Evolutionary conservation across 2,113 vertebrate species (phyloP).

Genomic region (Peromyscus maniculatus): DNA sequence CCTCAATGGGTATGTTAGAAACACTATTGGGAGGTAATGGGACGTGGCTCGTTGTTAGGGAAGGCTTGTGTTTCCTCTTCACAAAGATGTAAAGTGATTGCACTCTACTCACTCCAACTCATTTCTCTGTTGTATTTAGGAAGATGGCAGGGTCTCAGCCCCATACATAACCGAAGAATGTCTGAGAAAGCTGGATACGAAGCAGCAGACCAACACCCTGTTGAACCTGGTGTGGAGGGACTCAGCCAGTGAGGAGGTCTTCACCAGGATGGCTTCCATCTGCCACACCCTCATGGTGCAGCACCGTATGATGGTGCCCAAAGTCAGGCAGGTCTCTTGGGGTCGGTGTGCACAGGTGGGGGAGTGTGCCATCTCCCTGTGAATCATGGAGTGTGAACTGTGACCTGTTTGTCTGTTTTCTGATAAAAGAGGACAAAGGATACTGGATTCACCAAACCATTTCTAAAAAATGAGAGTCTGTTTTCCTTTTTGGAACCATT

Average conservation of each 20-base stretch:
- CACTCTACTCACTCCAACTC: fast-evolving
- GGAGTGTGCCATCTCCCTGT: not conserved
- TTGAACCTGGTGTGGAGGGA: slow-evolving; percentile 98
- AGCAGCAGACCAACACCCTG: slow-evolving; percentile 96
- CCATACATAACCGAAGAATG: slow-evolving; percentile 96
- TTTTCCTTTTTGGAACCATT: not conserved
- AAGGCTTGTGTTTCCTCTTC: not conserved
- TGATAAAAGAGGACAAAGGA: not conserved
- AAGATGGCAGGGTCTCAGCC: slow-evolving; percentile 92
- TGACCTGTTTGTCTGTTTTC: not conserved
- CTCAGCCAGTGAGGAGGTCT: slow-evolving; percentile 96
- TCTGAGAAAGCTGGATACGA: slow-evolving; percentile 96
- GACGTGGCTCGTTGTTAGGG: not conserved
- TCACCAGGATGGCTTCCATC: slow-evolving; percentile 94
- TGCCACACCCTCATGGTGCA: slow-evolving; percentile 99
- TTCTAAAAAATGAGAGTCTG: not conserved
- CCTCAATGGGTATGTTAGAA: not conserved
- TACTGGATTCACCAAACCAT: not conserved
- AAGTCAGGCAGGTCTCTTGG: slow-evolving; percentile 92
- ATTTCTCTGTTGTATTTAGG: slow-evolving; percentile 84
- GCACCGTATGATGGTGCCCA: slow-evolving; percentile 98
- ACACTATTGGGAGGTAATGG: too few species aligned
- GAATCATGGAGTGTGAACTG: not conserved
- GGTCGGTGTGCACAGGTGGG: too few species aligned
- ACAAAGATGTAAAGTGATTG: not conserved